Conservation (phyloP, 37 sponge, comb jelly and placozoan species). For the Halichondria panicea region DNA sequence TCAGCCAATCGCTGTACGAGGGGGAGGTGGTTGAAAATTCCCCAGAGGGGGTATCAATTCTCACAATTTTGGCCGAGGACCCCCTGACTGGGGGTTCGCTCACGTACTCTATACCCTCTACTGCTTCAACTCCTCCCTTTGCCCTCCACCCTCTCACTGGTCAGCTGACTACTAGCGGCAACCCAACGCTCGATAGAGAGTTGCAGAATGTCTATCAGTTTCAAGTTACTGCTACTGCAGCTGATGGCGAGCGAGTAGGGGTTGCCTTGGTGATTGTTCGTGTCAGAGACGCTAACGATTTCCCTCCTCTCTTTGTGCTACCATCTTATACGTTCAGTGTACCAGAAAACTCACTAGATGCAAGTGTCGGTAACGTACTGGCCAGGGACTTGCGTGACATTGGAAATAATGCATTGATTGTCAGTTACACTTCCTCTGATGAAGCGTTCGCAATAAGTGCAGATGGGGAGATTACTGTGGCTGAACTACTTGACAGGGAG, state of each 20-base stretch:
- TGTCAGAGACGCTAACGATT: conserved; percentile 59
- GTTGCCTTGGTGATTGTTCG: conserved; percentile 34
- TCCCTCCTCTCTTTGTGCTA: conserved; percentile 38
- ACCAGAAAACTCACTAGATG: conserved; percentile 27
- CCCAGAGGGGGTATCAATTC: conserved; percentile 3
- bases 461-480: conserved; percentile 29
- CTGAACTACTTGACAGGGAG: conserved; percentile 45
- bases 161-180: conserved; percentile 15
- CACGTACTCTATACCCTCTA: conserved; percentile 5
- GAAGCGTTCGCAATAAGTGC: conserved; percentile 30
- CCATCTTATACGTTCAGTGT: conserved; percentile 28
- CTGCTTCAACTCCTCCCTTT: not conserved
- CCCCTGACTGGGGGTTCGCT: conserved; percentile 33
- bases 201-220: conserved; percentile 29
- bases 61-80: conserved; percentile 53
- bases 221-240: conserved; percentile 40
- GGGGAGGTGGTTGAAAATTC: conserved; percentile 36
- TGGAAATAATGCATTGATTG: conserved; percentile 41
- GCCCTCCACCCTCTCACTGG: conserved; percentile 34
- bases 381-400: conserved; percentile 53
- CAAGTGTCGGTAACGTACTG: conserved; percentile 30
- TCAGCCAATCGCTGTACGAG: conserved; percentile 28
- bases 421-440: conserved; percentile 10
- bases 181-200: conserved; percentile 42
- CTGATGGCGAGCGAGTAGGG: conserved; percentile 18